Evolutionary conservation across 1,140 invertebrate species (phyloP), one percentile per base, ranked within the genome.

Genomic region (Ooceraea biroi): DNA sequence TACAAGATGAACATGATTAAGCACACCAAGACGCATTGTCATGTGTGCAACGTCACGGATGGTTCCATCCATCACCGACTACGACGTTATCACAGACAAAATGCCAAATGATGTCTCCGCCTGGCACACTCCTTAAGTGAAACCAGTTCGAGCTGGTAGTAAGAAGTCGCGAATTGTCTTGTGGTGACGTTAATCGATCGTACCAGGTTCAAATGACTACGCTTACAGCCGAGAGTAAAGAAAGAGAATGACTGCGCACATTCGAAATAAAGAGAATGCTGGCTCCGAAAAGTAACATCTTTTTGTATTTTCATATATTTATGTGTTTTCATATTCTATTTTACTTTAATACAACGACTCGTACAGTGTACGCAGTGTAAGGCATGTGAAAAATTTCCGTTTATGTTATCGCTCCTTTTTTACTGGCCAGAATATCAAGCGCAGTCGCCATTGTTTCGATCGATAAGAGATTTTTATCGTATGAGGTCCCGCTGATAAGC

Each of bases 151-250:
- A 88, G 25, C 85, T 22, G 36, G 86, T 80, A 58, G 19, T 36
- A 71, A 83, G 78, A 66, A 83, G 71, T 72, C 84, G 30, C 19
- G 72, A 87, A 86, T 87, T 36, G 52, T 50, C 44, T 77, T 11
- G 12, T 76, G 36, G 66, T 86, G 85, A 86, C 80, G 73, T 88
- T 88, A 84, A 84, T 88, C 85, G 80, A 86, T 88, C 72, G 36
- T 41, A 68, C 25, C 27, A 86, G 57, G 50, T 66, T 63, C 36
- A 68, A 86, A 44, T 52, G 25, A 73, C 52, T 65, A 4, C 46
- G 14, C 0, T 65, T 17, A 44, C 30, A 50, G 41, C 11, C 14
- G 14, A 41, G 10, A 66, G 25, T 25, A 66, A 19, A 22, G 10
- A 44, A 17, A n/a, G 30, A 72, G 0, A 11, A 78, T 30, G 50